These are phyloP conservation scores for Parambassis ranga DNA, from an alignment of 2,797 vertebrate genomes.

Conservation along the genomic window DNA sequence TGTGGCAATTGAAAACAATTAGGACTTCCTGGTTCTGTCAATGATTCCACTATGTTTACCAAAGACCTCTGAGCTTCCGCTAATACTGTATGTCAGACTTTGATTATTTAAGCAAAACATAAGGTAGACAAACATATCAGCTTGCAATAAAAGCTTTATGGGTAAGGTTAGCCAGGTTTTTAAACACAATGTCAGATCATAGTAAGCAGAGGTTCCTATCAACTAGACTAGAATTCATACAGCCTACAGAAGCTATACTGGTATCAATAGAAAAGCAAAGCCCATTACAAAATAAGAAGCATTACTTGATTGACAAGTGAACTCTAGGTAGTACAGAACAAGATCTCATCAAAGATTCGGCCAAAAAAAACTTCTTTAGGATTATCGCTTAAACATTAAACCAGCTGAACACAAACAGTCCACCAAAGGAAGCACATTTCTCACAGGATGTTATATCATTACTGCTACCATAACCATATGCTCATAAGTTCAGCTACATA, in stretches of 20 bases:
- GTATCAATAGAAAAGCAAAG: slow-evolving; percentile 33
- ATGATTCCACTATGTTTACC: background rate
- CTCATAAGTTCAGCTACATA: slow-evolving; percentile 51
- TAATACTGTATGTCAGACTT: background rate
- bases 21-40: slow-evolving; percentile 13
- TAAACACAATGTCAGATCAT: too few species aligned
- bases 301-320: slow-evolving; percentile 50
- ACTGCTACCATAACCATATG: slow-evolving; percentile 53
- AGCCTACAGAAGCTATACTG: slow-evolving; percentile 12
- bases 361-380: slow-evolving; percentile 55
- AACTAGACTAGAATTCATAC: too few species aligned
- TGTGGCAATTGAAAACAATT: slow-evolving; percentile 25
- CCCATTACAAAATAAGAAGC: slow-evolving; percentile 29
- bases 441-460: slow-evolving; percentile 57
- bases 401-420: slow-evolving; percentile 56
- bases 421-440: slow-evolving; percentile 52
- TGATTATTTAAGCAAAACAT: background rate
- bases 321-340: slow-evolving; percentile 24
- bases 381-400: slow-evolving; percentile 59
- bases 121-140: too few species aligned
- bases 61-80: background rate
- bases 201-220: too few species aligned
- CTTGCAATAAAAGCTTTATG: background rate
- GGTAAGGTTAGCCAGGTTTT: too few species aligned
- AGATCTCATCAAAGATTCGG: slow-evolving; percentile 50